These are phyloP conservation scores for Electrophaes corylata DNA, from an alignment of 2,888 invertebrate genomes.

Conservation along the genomic window DNA sequence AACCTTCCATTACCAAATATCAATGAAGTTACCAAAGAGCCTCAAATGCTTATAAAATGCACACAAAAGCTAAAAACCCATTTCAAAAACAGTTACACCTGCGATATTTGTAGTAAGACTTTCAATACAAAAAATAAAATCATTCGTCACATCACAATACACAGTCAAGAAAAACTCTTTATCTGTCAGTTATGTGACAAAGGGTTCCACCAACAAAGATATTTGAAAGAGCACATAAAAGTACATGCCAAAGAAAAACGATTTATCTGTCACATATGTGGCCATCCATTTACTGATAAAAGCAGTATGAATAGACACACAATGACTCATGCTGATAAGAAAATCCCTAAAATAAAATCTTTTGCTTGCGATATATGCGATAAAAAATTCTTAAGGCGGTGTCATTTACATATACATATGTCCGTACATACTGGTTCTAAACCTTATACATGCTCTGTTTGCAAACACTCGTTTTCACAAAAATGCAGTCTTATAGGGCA, in stretches of 20 bases:
- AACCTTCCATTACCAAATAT: not conserved
- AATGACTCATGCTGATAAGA: not conserved
- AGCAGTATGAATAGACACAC: not conserved
- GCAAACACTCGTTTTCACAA: slow-evolving; percentile 3
- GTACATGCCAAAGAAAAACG: not conserved
- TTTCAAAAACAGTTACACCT: not conserved
- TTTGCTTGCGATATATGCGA: not conserved
- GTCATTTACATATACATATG: not conserved
- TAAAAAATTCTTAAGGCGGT: not conserved
- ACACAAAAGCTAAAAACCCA: not conserved
- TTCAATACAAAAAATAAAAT: not conserved
- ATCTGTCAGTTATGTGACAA: not conserved
- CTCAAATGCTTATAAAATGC: not conserved
- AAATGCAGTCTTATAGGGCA: not conserved
- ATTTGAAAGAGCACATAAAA: not conserved
- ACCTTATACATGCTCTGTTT: not conserved
- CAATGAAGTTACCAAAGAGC: not conserved
- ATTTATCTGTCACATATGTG: not conserved
- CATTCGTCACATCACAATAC: not conserved
- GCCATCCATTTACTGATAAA: not conserved
- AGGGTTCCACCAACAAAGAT: not conserved
- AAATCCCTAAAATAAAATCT: not conserved
- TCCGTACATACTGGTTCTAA: not conserved
- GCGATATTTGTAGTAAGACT: not conserved
- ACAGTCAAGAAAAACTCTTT: not conserved